Percentiles rank a stretch among this genome's conserved stretches.
Evolutionary conservation across 2,113 vertebrate species (phyloP).

Genomic region (Lepidothrix coronata): DNA sequence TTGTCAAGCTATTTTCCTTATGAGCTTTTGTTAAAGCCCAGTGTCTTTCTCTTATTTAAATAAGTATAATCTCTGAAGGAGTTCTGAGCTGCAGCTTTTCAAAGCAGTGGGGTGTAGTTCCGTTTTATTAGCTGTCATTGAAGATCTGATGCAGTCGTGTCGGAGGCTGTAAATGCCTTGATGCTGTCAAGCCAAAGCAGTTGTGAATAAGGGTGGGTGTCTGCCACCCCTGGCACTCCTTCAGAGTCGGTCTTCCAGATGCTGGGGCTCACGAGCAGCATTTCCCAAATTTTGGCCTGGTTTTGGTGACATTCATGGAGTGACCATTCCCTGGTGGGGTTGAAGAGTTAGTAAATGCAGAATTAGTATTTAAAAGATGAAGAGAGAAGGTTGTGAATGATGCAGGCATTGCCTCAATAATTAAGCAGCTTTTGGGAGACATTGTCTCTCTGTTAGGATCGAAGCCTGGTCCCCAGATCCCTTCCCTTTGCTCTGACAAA

Average conservation of each 20-base stretch:
- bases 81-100: slow-evolving; percentile 35
- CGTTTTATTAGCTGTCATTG: slow-evolving; percentile 52
- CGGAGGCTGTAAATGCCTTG: slow-evolving; percentile 10
- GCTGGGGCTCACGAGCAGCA: background rate
- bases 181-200: slow-evolving; percentile 27
- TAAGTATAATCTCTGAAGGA: slow-evolving; percentile 51
- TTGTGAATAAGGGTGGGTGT: background rate
- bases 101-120: slow-evolving; percentile 56
- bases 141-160: slow-evolving; percentile 38
- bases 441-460: background rate
- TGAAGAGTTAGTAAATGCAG: background rate
- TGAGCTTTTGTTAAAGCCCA: slow-evolving; percentile 22
- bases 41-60: slow-evolving; percentile 47
- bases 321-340: background rate
- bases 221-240: background rate
- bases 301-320: background rate
- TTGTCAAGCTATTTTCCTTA: slow-evolving; percentile 24
- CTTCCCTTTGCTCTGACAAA: background rate
- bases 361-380: background rate
- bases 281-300: background rate
- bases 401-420: background rate
- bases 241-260: background rate
- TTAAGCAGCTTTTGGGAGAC: background rate
- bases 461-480: background rate
- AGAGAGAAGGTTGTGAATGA: background rate